These are phyloP conservation scores for Microcaecilia unicolor DNA, from an alignment of 2,797 vertebrate species.

Conservation along the genomic window DNA sequence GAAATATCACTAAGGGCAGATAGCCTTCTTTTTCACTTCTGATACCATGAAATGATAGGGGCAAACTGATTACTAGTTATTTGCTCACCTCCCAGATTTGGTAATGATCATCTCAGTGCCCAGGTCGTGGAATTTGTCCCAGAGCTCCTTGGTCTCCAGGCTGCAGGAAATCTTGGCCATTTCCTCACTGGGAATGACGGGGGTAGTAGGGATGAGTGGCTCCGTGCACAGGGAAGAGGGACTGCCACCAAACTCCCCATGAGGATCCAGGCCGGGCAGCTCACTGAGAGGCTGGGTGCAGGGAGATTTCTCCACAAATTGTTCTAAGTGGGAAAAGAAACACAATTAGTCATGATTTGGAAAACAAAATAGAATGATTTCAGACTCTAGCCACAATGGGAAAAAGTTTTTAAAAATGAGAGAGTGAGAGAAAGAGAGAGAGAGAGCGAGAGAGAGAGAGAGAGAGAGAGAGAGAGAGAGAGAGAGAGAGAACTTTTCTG, in stretches of 20 bases:
- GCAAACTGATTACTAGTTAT: too few species aligned
- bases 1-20: too few species aligned
- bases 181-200: conserved; percentile 86
- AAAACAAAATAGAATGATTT: background rate
- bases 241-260: conserved; percentile 60
- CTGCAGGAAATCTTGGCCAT: conserved; percentile 95
- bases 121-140: conserved; percentile 96
- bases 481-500: too few species aligned
- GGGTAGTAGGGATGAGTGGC: conserved; percentile 87
- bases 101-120: conserved; percentile 98
- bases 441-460: background rate
- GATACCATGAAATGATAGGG: too few species aligned
- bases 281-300: conserved; percentile 75
- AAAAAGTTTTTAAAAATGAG: background rate
- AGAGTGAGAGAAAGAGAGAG: background rate
- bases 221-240: conserved; percentile 73
- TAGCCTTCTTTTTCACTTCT: too few species aligned
- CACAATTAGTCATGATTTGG: too few species aligned
- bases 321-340: conserved; percentile 59
- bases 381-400: background rate
- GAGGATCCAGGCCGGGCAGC: conserved; percentile 70
- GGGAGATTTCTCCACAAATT: conserved; percentile 95
- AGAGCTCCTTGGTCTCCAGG: conserved; percentile 93
- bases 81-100: conserved; percentile 86
- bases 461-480: background rate